Base-by-base conservation (phyloP, 2,797 vertebrate genomes). In the Apogon talboti region DNA sequence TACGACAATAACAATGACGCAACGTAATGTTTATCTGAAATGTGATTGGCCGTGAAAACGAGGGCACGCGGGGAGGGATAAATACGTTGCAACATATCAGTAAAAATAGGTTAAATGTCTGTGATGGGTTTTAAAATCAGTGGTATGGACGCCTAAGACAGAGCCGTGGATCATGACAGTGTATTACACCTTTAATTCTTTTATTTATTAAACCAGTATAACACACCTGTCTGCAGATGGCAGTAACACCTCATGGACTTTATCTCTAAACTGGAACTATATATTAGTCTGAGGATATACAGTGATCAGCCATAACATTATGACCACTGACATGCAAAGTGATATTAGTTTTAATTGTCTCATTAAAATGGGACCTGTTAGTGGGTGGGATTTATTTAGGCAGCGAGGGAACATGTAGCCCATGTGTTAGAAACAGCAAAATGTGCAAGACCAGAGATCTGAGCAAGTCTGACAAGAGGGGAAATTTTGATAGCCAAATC, bases 1-100 rank as follows among this genome's bases (percentile, higher is more conserved):
- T 18, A 33, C 30, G 64, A 87, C 88, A 87, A 91, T 84, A 89
- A 91, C 86, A 78, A 73, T 93, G 92, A 92, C 88, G 91, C 76
- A 90, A 91, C 12, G 0, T 35, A 78, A 74, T 91, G 89, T 91
- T 92, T 88, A 87, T 79, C 83, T 84, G 0, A 13, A 54, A 16
- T 2, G 41, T 61, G 87, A 89, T 91, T 91, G 90, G 90, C 74
- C 76, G 11, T 15, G 40, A 49, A 67, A 46, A 57, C 41, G 42
- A 51, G 64, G 51, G 37, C 59, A 70, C 69, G 76, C 45, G 11
- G 18, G 1, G 24, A 37, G 58, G 47, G 12, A 11, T 38, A 18
- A 1, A 3, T n/a, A 40, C 42, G 11, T 28, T 15, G 8, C 9
- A 24, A 18, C 9, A 19, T n/a, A 2, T 14, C 3, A 21, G 55